Evolutionary conservation across 1,140 invertebrate genomes (phyloP).

Genomic region (Artemia franciscana): DNA sequence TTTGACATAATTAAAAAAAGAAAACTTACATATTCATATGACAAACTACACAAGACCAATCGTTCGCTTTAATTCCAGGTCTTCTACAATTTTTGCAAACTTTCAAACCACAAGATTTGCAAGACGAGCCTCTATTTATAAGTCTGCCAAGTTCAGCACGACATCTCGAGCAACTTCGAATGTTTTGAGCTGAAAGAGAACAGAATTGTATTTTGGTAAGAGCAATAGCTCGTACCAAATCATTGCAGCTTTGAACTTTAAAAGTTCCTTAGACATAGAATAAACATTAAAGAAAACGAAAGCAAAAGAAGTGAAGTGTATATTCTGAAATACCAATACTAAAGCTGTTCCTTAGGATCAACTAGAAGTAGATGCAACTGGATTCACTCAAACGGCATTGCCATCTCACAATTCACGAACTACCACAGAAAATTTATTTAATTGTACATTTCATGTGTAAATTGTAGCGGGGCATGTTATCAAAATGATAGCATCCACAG

Average conservation of each 20-base stretch:
- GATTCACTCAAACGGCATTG: too few species aligned
- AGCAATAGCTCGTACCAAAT: slow-evolving; percentile 12
- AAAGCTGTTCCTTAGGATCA: too few species aligned
- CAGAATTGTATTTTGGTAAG: slow-evolving; percentile 8
- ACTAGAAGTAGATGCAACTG: too few species aligned
- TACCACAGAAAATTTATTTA: too few species aligned
- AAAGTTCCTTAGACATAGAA: slow-evolving; percentile 10
- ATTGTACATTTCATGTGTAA: too few species aligned
- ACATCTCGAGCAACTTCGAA: slow-evolving; percentile 38
- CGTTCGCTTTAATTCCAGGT: slow-evolving; percentile 22
- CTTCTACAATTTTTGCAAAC: slow-evolving; percentile 46
- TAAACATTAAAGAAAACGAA: too few species aligned
- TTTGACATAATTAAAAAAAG: too few species aligned
- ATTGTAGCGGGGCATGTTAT: too few species aligned
- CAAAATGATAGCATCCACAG: too few species aligned
- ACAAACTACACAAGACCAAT: slow-evolving; percentile 49
- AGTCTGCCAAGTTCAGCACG: slow-evolving; percentile 40
- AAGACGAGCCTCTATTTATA: slow-evolving; percentile 44
- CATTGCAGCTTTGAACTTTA: slow-evolving; percentile 12
- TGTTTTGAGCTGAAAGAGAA: neutral
- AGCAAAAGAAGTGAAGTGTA: neutral
- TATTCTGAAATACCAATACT: too few species aligned
- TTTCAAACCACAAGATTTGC: slow-evolving; percentile 36
- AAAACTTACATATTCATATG: slow-evolving; percentile 47
- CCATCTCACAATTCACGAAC: too few species aligned